Evolutionary conservation across 2,888 invertebrate genomes (phyloP).

Genomic region (Nowickia ferox): DNA sequence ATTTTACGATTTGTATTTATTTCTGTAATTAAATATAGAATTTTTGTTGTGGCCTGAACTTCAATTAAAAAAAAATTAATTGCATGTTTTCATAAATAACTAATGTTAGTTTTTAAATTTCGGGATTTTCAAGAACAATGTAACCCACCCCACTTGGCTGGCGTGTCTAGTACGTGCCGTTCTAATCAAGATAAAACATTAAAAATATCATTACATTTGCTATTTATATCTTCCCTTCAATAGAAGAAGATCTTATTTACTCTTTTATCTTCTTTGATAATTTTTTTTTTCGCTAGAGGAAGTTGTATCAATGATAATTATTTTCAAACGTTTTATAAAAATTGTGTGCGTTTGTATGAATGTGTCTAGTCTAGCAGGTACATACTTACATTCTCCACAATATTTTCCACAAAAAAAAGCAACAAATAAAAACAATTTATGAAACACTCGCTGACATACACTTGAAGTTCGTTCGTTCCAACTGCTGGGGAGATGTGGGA

Average conservation of each 20-base stretch:
- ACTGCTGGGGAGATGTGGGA: constrained; percentile 34
- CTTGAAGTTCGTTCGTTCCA: background rate
- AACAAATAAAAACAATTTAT: constrained; percentile 9
- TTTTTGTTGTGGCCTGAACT: no score
- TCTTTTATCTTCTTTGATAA: constrained; percentile 7
- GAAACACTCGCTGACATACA: background rate
- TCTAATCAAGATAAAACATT: background rate
- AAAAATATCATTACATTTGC: background rate
- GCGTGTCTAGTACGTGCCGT: background rate
- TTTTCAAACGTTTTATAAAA: constrained; percentile 29
- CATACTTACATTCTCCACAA: constrained; percentile 8
- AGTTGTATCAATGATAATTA: constrained; percentile 44
- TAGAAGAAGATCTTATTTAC: background rate
- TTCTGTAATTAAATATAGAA: no score
- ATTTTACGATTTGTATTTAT: no score
- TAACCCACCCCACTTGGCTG: background rate
- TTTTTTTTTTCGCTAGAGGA: constrained; percentile 19
- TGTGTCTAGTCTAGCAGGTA: constrained; percentile 16
- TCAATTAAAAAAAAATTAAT: no score
- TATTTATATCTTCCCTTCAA: background rate
- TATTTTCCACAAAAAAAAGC: constrained; percentile 19
- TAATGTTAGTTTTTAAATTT: no score
- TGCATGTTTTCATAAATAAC: no score
- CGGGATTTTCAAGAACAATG: no score
- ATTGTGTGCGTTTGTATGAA: constrained; percentile 1